These are phyloP conservation scores for Tinea semifulvella DNA, from an alignment of 2,888 invertebrate genomes.

Conservation along the genomic window DNA sequence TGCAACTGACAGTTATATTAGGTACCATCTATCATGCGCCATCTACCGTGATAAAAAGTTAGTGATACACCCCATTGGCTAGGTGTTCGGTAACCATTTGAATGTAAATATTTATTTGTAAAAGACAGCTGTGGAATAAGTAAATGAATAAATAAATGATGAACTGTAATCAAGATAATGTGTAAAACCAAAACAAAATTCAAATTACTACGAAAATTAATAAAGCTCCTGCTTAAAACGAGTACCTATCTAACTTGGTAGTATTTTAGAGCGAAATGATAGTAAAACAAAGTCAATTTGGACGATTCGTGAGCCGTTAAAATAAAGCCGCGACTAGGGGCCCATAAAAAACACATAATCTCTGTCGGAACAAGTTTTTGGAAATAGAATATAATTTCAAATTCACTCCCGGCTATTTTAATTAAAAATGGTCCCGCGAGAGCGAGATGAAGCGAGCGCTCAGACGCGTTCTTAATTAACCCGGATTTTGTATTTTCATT, in stretches of 20 bases:
- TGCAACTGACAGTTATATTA: too few species aligned
- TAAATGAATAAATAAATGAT: too few species aligned
- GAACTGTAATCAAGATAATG: too few species aligned
- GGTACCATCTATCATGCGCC: too few species aligned
- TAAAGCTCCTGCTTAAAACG: neutral
- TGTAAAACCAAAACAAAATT: too few species aligned
- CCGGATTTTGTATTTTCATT: too few species aligned
- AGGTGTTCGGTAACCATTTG: too few species aligned
- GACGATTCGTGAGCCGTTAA: constrained; percentile 57
- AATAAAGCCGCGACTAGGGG: constrained; percentile 58
- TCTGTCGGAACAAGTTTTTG: constrained; percentile 64
- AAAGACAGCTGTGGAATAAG: too few species aligned
- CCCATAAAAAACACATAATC: constrained; percentile 66
- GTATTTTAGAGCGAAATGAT: constrained; percentile 9
- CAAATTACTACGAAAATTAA: constrained; percentile 1
- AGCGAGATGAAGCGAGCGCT: constrained; percentile 42
- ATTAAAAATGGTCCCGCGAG: constrained; percentile 65
- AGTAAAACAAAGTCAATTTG: constrained; percentile 45
- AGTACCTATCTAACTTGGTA: neutral
- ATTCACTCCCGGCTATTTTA: constrained; percentile 63
- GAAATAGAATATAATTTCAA: constrained; percentile 68
- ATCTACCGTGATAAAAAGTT: too few species aligned
- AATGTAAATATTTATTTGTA: too few species aligned
- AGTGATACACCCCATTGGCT: too few species aligned
- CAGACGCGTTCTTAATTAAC: too few species aligned